Evolutionary conservation across 2,888 invertebrate genomes (phyloP).

Genomic region (Microplitis manilae): DNA sequence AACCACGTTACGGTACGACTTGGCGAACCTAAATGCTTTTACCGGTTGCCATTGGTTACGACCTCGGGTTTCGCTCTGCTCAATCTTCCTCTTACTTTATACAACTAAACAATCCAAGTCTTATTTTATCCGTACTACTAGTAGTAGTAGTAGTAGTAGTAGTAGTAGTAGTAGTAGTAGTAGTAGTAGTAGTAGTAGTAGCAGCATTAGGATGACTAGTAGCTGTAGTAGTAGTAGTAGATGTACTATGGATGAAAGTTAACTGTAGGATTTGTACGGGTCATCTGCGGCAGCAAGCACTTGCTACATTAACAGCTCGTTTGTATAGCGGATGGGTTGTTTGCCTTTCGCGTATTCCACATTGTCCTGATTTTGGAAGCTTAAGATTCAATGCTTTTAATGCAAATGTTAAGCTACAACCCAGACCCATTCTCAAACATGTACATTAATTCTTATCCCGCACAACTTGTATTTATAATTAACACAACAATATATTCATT

Average conservation of each 20-base stretch:
- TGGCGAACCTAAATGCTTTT: not conserved
- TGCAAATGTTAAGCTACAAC: conserved; percentile 4
- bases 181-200: not conserved
- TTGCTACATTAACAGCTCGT: conserved; percentile 34
- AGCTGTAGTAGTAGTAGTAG: not conserved
- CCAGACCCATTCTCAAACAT: not conserved
- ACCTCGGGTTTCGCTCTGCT: not conserved
- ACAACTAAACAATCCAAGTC: not conserved
- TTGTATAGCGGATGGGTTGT: conserved; percentile 33
- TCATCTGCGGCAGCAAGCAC: conserved; percentile 32
- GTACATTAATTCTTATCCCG: not conserved
- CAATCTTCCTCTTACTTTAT: not conserved
- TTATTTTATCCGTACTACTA: not conserved
- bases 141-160: not conserved
- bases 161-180: not conserved
- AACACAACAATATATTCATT: not conserved
- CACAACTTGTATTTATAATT: not conserved
- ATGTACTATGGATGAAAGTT: not conserved
- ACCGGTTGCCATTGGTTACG: not conserved
- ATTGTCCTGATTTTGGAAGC: conserved; percentile 29
- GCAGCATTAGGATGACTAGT: not conserved
- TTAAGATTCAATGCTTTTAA: conserved; percentile 36
- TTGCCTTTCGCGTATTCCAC: conserved; percentile 28
- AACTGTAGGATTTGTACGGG: conserved; percentile 33
- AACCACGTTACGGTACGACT: not conserved